These are phyloP conservation scores for Poecile montanus DNA, from an alignment of 2,797 vertebrate genomes.

Conservation along the genomic window DNA sequence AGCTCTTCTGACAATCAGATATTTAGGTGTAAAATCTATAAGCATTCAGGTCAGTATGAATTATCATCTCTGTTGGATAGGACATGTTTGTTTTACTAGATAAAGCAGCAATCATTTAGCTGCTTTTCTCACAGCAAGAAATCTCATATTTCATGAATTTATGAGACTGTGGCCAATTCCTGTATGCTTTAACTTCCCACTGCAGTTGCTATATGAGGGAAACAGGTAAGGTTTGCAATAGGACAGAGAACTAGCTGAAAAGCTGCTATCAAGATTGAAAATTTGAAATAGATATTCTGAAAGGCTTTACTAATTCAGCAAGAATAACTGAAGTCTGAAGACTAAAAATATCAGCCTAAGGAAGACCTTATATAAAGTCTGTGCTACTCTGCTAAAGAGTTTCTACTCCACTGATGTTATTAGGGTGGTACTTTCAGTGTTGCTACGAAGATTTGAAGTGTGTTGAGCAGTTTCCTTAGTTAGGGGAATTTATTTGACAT, in stretches of 20 bases:
- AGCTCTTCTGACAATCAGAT: neutral
- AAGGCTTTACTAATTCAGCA: neutral
- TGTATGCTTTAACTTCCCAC: neutral
- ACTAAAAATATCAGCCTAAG: conserved; percentile 2
- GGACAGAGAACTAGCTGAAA: neutral
- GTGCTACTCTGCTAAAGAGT: neutral
- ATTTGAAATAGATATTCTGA: neutral
- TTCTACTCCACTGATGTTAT: conserved; percentile 1
- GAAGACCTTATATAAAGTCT: neutral
- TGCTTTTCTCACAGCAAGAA: conserved; percentile 32
- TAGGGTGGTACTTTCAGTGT: neutral
- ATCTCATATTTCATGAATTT: neutral
- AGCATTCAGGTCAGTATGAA: neutral
- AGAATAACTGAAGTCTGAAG: neutral
- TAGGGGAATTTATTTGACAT: neutral
- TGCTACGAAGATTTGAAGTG: neutral
- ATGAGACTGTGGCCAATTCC: neutral
- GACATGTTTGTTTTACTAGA: conserved; percentile 47
- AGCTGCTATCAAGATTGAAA: neutral
- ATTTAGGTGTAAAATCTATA: conserved; percentile 9
- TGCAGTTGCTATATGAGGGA: neutral
- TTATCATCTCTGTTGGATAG: conserved; percentile 13
- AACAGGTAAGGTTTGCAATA: neutral
- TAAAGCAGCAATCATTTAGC: conserved; percentile 33
- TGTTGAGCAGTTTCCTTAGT: neutral